Evolutionary conservation across 2,888 invertebrate species (phyloP).

Genomic region (Drosophila macrothrix): DNA sequence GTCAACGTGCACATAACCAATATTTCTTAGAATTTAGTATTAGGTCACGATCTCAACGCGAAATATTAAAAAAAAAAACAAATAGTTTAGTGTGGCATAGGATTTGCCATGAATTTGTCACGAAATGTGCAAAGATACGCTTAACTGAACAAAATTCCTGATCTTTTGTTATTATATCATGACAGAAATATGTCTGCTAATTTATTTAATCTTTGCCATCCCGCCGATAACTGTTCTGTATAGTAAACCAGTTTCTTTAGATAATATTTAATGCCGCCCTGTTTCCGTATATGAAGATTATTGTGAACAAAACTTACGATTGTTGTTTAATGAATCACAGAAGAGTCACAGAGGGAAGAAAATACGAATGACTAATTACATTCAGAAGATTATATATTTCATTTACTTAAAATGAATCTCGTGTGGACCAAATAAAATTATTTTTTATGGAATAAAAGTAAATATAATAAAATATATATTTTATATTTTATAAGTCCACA

Average conservation of each 20-base stretch:
- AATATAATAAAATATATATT: not conserved
- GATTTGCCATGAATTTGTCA: not conserved
- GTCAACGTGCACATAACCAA: not conserved
- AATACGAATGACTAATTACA: not conserved
- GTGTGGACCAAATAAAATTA: not conserved
- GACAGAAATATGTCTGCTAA: not conserved
- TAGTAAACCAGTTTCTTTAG: not conserved
- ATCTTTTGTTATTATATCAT: not conserved
- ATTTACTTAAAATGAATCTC: not conserved
- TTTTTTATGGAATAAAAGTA: not conserved
- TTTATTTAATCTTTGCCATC: not conserved
- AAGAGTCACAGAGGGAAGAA: not conserved
- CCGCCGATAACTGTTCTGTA: not conserved
- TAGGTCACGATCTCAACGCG: conserved; percentile 31
- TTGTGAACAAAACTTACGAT: conserved; percentile 1
- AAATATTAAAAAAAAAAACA: conserved; percentile 1
- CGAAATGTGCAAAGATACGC: not conserved
- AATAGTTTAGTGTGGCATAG: not conserved
- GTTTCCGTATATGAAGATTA: not conserved
- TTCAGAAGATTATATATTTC: not conserved
- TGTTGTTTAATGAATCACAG: conserved; percentile 8
- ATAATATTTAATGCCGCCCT: not conserved
- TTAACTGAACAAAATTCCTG: not conserved
- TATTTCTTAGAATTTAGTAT: conserved; percentile 16
- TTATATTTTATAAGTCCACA: not conserved